These are phyloP conservation scores for Heterodera filipjevi DNA, from an alignment of 2,888 invertebrate species.

Conservation along the genomic window DNA sequence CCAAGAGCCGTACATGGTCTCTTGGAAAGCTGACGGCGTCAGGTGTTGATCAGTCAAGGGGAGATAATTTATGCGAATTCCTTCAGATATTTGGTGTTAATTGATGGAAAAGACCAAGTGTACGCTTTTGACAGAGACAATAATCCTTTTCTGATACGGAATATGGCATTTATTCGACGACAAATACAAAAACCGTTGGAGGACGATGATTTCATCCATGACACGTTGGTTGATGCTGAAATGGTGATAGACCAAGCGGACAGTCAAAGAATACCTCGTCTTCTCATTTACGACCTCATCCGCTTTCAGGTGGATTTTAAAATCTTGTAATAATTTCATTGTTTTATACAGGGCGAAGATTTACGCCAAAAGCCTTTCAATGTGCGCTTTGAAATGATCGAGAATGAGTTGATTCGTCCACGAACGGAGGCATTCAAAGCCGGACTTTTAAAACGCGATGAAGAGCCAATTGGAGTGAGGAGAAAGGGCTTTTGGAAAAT, in stretches of 20 bases:
- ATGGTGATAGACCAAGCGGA: conserved; percentile 62
- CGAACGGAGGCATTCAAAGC: conserved; percentile 77
- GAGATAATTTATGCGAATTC: conserved; percentile 27
- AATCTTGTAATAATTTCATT: conserved; percentile 9
- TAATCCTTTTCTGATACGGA: conserved; percentile 81
- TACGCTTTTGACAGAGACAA: conserved; percentile 95
- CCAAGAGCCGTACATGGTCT: conserved; percentile 86
- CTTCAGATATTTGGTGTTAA: conserved; percentile 91
- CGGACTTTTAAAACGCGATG: conserved; percentile 39
- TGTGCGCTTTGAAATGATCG: conserved; percentile 78
- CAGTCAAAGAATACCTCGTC: conserved; percentile 79
- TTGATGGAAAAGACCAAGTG: conserved; percentile 81
- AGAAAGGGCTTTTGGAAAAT: conserved; percentile 90
- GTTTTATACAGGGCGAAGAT: conserved; percentile 72
- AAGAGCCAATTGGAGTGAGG: conserved; percentile 71
- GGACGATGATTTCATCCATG: conserved; percentile 24
- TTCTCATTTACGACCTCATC: conserved; percentile 91
- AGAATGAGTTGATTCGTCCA: conserved; percentile 70
- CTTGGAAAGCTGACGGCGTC: conserved; percentile 99
- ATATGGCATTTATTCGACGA: conserved; percentile 72
- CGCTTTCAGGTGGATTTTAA: conserved; percentile 73
- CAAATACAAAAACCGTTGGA: conserved; percentile 66
- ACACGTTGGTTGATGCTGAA: conserved; percentile 61
- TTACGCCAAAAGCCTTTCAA: conserved; percentile 79
- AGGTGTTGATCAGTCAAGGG: conserved; percentile 5